These are phyloP conservation scores for Bubalus kerabau DNA, from an alignment of 2,113 vertebrate species.

Conservation along the genomic window DNA sequence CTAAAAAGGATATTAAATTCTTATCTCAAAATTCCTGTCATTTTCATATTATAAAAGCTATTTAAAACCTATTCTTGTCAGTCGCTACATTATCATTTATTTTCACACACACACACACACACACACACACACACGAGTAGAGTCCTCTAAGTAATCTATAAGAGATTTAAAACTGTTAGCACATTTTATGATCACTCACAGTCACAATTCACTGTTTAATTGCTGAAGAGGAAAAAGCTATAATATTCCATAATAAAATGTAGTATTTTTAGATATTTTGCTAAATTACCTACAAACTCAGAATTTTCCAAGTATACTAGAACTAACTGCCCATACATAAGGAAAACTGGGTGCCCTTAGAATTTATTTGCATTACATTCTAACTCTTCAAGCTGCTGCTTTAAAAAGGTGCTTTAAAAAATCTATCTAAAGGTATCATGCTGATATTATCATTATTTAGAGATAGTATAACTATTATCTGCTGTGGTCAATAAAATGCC, in stretches of 20 bases:
- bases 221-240: background rate
- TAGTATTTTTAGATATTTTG: background rate
- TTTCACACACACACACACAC: background rate
- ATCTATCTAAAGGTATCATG: background rate
- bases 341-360: background rate
- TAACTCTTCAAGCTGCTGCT: background rate
- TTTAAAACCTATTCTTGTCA: background rate
- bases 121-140: rapidly evolving
- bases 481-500: background rate
- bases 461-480: background rate
- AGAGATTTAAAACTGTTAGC: constrained; percentile 19
- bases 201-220: constrained; percentile 43
- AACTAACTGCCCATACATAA: background rate
- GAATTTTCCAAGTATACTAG: background rate
- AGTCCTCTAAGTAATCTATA: background rate
- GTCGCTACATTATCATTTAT: background rate
- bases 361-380: background rate
- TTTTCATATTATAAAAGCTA: background rate
- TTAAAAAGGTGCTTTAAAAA: background rate
- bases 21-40: background rate
- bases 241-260: constrained; percentile 23
- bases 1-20: background rate
- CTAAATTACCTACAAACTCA: background rate
- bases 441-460: background rate
- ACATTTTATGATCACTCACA: background rate